A percentile compares a stretch with the other conserved stretches of the same genome.
phyloP scores from a whole-genome alignment of 2,113 vertebrate genomes.

The Alethe diademata region DNA sequence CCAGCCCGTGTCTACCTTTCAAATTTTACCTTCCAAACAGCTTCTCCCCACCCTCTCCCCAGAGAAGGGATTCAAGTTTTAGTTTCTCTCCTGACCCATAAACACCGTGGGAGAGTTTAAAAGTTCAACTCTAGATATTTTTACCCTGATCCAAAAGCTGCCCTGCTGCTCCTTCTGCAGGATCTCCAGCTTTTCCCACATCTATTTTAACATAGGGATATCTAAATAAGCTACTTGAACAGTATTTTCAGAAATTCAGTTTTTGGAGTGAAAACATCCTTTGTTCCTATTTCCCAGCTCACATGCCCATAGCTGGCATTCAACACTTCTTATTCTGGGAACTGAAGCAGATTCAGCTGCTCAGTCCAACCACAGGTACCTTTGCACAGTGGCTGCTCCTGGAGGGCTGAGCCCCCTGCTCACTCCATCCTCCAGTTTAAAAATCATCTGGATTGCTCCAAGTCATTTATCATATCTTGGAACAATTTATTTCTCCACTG shows the following conservation, averaged over 20 bases:
- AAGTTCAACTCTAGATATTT: not conserved
- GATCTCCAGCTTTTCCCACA: not conserved
- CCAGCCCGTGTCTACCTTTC: rapidly evolving
- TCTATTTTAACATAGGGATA: not conserved
- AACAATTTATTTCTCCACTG: not conserved
- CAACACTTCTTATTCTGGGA: not conserved
- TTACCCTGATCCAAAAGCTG: not conserved
- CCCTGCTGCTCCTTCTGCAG: not conserved
- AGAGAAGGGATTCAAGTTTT: rapidly evolving
- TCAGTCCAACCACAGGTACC: not conserved
- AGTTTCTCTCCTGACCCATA: not conserved
- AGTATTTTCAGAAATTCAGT: not conserved
- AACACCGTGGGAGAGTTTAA: not conserved
- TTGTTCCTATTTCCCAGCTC: not conserved
- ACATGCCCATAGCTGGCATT: not conserved
- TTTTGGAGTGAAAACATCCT: not conserved
- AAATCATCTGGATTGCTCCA: not conserved
- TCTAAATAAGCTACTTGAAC: not conserved
- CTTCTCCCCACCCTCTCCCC: not conserved
- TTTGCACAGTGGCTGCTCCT: rapidly evolving
- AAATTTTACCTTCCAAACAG: not conserved
- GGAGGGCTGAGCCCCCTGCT: not conserved
- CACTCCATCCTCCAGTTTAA: not conserved
- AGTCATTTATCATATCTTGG: not conserved
- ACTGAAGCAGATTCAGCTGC: not conserved